phyloP scores from a whole-genome alignment of 2,113 vertebrate species.

The Apus apus region DNA sequence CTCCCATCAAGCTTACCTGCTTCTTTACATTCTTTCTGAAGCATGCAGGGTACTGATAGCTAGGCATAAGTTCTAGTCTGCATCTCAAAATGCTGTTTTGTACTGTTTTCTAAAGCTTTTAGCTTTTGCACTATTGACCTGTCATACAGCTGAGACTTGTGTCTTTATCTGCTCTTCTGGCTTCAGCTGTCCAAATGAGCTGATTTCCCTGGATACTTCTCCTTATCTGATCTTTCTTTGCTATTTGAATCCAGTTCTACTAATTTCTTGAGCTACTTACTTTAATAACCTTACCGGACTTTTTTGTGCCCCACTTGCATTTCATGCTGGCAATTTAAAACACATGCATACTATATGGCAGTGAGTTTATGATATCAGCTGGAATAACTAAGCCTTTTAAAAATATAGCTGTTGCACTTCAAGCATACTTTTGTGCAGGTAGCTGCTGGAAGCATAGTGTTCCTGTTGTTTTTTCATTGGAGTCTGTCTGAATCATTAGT shows the following conservation, averaged over 20 bases:
- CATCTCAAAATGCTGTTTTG: neutral
- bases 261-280: neutral
- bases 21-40: neutral
- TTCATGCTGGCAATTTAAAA: neutral
- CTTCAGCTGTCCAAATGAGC: neutral
- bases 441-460: neutral
- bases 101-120: neutral
- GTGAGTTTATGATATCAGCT: neutral
- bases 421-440: neutral
- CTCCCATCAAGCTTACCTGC: neutral
- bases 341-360: neutral
- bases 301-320: neutral
- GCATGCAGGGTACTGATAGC: neutral
- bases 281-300: neutral
- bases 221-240: neutral
- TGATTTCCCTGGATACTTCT: neutral
- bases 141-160: neutral
- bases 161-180: neutral
- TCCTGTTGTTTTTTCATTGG: neutral
- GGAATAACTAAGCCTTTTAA: neutral
- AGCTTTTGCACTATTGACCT: neutral
- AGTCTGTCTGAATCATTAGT: neutral
- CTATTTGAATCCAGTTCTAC: neutral
- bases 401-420: neutral
- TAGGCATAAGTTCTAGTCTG: neutral